Base-by-base conservation (phyloP, 2,888 invertebrate species). In the Galerucella calmariensis region DNA sequence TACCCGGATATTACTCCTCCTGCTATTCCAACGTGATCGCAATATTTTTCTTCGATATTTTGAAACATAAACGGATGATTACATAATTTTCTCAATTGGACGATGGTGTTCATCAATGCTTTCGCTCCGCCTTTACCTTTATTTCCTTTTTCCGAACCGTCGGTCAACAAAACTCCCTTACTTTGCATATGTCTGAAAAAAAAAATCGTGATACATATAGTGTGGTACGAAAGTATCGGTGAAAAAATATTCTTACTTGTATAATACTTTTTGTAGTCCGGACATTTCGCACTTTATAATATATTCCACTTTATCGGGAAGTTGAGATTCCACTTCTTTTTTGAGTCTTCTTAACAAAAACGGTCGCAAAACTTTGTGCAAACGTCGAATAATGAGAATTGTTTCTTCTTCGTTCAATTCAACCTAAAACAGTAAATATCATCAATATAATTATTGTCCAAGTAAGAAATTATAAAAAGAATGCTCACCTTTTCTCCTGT, bases 61-160 rank as follows among this genome's bases (percentile, higher is more conserved):
- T 95, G 96, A 90, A 99, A 99, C 96, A 99, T 98, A 89, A 99
- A 99, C 2, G 99, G 99, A 90, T 99, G 99, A 89, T 99, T 99
- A 89, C 99, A 99, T 62, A 99, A 92, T 89, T 99, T 99, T 77
- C 99, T 91, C 82, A 99, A 90, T 88, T 99, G 99, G 83, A 99
- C 98, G 83, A 99, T 98, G 0, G 99, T 99, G 89, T 99, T 99
- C 98, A 99, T 99, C 27, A 99, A 89, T 1, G 98, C 96, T 88
- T 97, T 97, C 41, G 97, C 94, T 70, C 97, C 97, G 70, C 97
- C 97, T 87, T 95, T 96, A 81, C 97, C 96, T 66, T 72, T 72
- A 16, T 46, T 97, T 77, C 97, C 97, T 85, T 96, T 97, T 88
- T 98, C 98, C 0, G 97, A 97, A 11, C 98, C 98, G 87, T 98